phyloP scores from a whole-genome alignment of 1,140 invertebrate species.

The Halotydeus destructor region DNA sequence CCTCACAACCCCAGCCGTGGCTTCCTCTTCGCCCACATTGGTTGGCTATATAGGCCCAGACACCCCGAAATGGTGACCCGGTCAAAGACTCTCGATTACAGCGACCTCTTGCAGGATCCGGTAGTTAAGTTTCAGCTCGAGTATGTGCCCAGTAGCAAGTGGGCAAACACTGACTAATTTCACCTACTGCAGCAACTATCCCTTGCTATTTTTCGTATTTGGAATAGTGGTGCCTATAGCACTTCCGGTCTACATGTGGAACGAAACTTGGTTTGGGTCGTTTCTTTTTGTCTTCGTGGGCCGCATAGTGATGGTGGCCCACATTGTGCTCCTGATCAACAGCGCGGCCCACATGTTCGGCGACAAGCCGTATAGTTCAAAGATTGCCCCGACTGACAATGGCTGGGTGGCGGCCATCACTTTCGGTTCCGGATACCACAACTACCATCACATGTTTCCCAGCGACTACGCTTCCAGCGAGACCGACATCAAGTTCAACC shows the following conservation, averaged over 20 bases:
- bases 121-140: background rate
- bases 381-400: constrained; percentile 28
- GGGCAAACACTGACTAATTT: too few species aligned
- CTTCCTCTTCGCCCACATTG: constrained; percentile 88
- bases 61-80: constrained; percentile 42
- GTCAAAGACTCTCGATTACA: too few species aligned
- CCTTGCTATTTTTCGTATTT: constrained; percentile 38
- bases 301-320: background rate
- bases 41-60: constrained; percentile 76
- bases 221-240: constrained; percentile 66
- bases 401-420: constrained; percentile 24
- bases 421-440: constrained; percentile 59
- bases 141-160: too few species aligned
- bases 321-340: background rate
- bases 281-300: constrained; percentile 33
- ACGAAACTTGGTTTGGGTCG: constrained; percentile 48
- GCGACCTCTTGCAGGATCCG: too few species aligned
- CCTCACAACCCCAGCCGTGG: constrained; percentile 82
- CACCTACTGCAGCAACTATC: too few species aligned
- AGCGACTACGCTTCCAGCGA: constrained; percentile 57
- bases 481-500: constrained; percentile 32
- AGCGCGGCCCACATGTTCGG: constrained; percentile 32
- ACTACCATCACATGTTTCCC: constrained; percentile 85
- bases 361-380: constrained; percentile 24
- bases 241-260: constrained; percentile 59